phyloP scores from a whole-genome alignment of 2,113 vertebrate species.

The Neotoma lepida region DNA sequence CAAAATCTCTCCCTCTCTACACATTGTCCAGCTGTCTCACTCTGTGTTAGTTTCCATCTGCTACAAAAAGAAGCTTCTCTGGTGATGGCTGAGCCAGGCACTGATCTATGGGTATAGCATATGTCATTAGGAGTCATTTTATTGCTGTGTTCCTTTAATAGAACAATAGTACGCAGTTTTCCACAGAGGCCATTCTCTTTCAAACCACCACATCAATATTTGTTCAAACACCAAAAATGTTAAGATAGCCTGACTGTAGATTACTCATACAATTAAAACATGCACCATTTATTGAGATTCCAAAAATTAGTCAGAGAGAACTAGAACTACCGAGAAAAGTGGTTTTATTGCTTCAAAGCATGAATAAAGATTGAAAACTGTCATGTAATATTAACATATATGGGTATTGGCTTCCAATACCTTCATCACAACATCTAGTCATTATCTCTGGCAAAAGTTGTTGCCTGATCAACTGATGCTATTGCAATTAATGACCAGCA shows the following conservation, averaged over 20 bases:
- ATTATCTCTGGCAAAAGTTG: background rate
- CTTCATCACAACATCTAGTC: background rate
- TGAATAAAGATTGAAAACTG: background rate
- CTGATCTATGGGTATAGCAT: too few relatives aligned
- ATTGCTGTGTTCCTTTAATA: background rate
- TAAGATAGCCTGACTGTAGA: background rate
- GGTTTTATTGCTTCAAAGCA: background rate
- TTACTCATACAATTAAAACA: background rate
- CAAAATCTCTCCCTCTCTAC: background rate
- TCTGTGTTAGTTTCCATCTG: background rate
- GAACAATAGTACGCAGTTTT: background rate
- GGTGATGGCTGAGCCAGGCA: background rate
- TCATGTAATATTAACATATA: background rate
- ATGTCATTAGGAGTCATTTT: background rate
- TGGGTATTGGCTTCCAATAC: background rate
- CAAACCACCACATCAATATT: background rate
- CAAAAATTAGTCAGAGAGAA: conserved; percentile 32
- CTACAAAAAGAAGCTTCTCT: background rate
- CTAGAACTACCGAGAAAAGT: background rate
- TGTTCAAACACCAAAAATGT: background rate
- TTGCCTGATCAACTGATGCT: background rate
- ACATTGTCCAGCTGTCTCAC: background rate
- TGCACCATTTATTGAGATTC: background rate
- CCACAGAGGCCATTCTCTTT: background rate
- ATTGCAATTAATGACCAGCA: conserved; percentile 22